These are phyloP conservation scores for Drosophila albomicans DNA, from an alignment of 1,140 invertebrate genomes.

Conservation along the genomic window DNA sequence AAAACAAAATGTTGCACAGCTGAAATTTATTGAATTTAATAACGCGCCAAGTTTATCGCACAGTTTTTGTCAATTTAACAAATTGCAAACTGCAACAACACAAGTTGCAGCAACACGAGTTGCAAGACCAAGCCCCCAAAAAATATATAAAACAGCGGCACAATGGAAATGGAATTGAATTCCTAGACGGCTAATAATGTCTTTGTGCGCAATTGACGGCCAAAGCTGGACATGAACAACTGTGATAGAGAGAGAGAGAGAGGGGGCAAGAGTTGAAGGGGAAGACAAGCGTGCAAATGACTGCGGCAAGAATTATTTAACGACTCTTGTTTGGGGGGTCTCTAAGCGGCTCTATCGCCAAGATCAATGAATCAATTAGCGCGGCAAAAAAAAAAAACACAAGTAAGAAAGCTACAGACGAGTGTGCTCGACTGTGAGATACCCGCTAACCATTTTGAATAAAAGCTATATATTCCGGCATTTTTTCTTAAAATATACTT, in stretches of 20 bases:
- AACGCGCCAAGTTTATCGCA: slow-evolving; percentile 81
- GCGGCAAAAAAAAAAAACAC: neutral
- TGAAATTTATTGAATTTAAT: slow-evolving; percentile 83
- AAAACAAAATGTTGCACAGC: neutral
- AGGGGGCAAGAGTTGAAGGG: neutral
- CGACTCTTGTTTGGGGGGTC: slow-evolving; percentile 35
- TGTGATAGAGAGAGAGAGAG: too few relatives aligned
- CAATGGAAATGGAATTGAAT: slow-evolving; percentile 82
- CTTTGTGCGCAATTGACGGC: slow-evolving; percentile 83
- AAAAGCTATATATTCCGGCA: too few relatives aligned
- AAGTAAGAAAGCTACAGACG: too few relatives aligned
- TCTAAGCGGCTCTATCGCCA: slow-evolving; percentile 63
- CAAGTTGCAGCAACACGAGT: slow-evolving; percentile 21
- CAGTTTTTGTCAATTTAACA: slow-evolving; percentile 83
- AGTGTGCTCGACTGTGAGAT: too few relatives aligned
- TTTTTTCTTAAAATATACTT: too few relatives aligned
- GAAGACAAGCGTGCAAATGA: slow-evolving; percentile 67
- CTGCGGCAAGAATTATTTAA: slow-evolving; percentile 77
- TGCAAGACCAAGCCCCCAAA: slow-evolving; percentile 46
- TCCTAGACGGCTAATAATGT: slow-evolving; percentile 82
- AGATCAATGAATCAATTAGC: slow-evolving; percentile 84
- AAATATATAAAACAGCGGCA: slow-evolving; percentile 30
- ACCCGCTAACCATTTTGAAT: too few relatives aligned
- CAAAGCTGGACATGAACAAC: slow-evolving; percentile 49
- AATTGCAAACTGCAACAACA: slow-evolving; percentile 63